Evolutionary conservation across 2,797 vertebrate genomes (phyloP), one percentile per base, ranked within the genome.

Genomic region (Mastacembelus armatus): DNA sequence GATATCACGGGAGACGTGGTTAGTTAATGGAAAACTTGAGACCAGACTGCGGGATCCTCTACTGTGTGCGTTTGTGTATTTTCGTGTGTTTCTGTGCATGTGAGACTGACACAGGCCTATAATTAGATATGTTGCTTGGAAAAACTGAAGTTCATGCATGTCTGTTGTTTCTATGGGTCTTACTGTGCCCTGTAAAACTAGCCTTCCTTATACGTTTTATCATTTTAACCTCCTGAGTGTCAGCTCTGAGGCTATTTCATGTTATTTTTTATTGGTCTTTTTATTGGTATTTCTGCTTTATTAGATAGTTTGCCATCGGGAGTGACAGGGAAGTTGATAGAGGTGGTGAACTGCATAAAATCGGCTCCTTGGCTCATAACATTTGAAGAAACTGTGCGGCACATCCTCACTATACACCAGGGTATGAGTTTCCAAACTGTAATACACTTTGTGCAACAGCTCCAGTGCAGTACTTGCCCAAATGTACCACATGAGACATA

Each of bases 211-310:
- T 16, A 18, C 40, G 71, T 66, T 83, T 77, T 39, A 78, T 83
- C 51, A 72, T 71, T 69, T 56, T 65, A 80, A 72, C 70, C 71
- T 77, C 80, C 73, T 0, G 45, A 57, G 78, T 69, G 33, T 74
- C 36, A 2, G 38, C 74, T 45, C 68, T 1, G 43, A 60, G 42
- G 55, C 77, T 66, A 58, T 78, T 77, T 69, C 66, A n/a, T 56
- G 62, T 74, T 69, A 47, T 58, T 63, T 71, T 72, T 84, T 79
- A 83, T 81, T 85, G 75, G 80, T 78, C 75, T 86, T 85, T 80
- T 81, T 75, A 84, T 18, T 61, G 69, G 65, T 49, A 36, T 75
- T 76, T 63, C 52, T 66, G 14, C 60, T 83, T 89, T 88, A 89
- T 87, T 85, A 72, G 59, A 79, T 75, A 49, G 65, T 65, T 69